phyloP scores from a whole-genome alignment of 2,113 vertebrate species.

The Podarcis muralis region DNA sequence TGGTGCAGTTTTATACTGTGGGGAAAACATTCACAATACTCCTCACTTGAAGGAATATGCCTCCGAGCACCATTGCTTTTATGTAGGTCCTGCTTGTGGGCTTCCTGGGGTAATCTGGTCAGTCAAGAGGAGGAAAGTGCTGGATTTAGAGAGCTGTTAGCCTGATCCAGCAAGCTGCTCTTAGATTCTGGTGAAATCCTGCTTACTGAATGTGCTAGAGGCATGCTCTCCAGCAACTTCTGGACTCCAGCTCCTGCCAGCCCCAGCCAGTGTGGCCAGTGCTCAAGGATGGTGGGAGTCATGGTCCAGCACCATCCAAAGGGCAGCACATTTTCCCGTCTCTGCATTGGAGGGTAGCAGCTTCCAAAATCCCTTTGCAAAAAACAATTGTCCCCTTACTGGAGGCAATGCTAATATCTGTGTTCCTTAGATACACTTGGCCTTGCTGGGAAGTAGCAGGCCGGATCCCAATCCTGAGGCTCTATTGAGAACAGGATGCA shows the following conservation, averaged over 20 bases:
- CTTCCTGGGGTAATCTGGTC: too few species aligned
- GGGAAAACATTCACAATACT: too few species aligned
- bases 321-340: background rate
- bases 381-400: background rate
- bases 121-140: background rate
- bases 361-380: background rate
- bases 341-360: background rate
- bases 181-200: background rate
- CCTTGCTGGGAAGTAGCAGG: background rate
- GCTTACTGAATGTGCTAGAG: background rate
- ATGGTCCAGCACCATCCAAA: background rate
- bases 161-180: background rate
- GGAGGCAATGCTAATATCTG: too few species aligned
- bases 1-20: background rate
- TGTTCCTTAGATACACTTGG: background rate
- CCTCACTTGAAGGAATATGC: too few species aligned
- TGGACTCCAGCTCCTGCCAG: background rate
- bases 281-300: too few species aligned
- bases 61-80: too few species aligned
- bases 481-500: background rate
- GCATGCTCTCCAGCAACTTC: background rate
- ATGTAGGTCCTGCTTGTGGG: too few species aligned
- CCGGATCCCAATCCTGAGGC: background rate
- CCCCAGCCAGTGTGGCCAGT: background rate
- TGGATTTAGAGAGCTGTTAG: background rate